phyloP scores from a whole-genome alignment of 2,888 invertebrate species.

The Gastrophysa polygoni region DNA sequence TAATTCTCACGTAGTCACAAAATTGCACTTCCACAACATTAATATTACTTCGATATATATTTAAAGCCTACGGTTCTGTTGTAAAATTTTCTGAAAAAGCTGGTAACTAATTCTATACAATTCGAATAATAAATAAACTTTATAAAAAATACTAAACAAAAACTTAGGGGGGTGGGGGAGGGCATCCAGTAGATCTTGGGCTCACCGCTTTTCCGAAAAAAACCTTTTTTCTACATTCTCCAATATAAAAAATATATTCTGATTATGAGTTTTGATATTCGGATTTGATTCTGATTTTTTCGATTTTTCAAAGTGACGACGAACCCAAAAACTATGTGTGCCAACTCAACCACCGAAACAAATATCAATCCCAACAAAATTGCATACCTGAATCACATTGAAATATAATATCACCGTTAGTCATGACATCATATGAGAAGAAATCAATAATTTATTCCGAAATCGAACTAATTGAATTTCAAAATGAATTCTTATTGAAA shows the following conservation, averaged over 20 bases:
- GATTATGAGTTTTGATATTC: background rate
- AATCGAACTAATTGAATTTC: too few relatives aligned
- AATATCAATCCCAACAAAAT: conserved; percentile 26
- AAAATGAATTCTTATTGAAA: too few relatives aligned
- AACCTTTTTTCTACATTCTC: too few relatives aligned
- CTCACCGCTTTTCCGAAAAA: too few relatives aligned
- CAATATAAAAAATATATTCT: too few relatives aligned
- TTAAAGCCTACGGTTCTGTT: conserved; percentile 35
- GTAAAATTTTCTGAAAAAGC: conserved; percentile 47
- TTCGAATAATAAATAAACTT: conserved; percentile 37
- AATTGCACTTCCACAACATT: conserved; percentile 39
- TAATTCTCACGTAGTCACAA: conserved; percentile 19
- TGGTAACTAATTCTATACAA: conserved; percentile 44
- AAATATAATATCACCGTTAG: conserved; percentile 36
- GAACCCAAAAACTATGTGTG: background rate
- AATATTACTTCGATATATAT: conserved; percentile 28
- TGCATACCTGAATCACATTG: conserved; percentile 39
- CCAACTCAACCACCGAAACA: conserved; percentile 9
- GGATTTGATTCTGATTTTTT: too few relatives aligned
- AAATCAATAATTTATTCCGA: too few relatives aligned
- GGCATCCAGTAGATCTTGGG: background rate
- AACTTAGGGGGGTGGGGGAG: conserved; percentile 19
- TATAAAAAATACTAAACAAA: conserved; percentile 30
- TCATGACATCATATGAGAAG: too few relatives aligned
- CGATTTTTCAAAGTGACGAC: too few relatives aligned